A percentile compares a stretch with the other conserved stretches of the same genome.
These are phyloP conservation scores for Dicycla oo DNA, from an alignment of 2,888 invertebrate genomes.

Conservation along the genomic window DNA sequence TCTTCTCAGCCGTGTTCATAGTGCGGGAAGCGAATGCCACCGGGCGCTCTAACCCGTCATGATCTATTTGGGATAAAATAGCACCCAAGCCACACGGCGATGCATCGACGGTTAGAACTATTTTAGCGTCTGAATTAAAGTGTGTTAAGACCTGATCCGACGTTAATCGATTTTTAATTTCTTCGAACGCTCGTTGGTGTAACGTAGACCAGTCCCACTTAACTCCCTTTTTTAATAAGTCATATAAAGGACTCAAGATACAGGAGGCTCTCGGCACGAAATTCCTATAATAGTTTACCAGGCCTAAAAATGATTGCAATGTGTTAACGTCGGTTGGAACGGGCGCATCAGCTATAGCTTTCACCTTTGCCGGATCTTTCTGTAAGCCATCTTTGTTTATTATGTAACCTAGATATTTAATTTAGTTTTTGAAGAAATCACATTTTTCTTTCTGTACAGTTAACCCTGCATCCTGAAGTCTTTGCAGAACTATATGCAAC, in stretches of 20 bases:
- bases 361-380: conserved; percentile 34
- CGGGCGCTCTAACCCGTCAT: no score
- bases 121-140: conserved; percentile 26
- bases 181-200: conserved; percentile 17
- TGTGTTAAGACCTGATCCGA: conserved; percentile 53
- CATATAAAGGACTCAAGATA: conserved; percentile 49
- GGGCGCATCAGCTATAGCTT: conserved; percentile 47
- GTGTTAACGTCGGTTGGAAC: conserved; percentile 47
- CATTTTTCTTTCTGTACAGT: neutral
- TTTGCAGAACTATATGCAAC: neutral
- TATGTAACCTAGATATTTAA: neutral
- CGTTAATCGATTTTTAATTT: conserved; percentile 54
- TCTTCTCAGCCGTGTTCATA: no score
- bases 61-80: conserved; percentile 18
- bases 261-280: conserved; percentile 3
- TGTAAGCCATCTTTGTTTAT: conserved; percentile 8
- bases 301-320: conserved; percentile 61
- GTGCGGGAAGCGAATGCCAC: no score
- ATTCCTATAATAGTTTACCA: conserved; percentile 54
- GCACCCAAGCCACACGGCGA: conserved; percentile 59
- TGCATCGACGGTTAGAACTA: conserved; percentile 62
- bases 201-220: conserved; percentile 29
- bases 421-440: neutral
- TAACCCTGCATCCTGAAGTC: neutral
- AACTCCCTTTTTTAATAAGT: conserved; percentile 43